Conservation (phyloP, 1,140 invertebrate species). For the Paraescarpia echinospica region DNA sequence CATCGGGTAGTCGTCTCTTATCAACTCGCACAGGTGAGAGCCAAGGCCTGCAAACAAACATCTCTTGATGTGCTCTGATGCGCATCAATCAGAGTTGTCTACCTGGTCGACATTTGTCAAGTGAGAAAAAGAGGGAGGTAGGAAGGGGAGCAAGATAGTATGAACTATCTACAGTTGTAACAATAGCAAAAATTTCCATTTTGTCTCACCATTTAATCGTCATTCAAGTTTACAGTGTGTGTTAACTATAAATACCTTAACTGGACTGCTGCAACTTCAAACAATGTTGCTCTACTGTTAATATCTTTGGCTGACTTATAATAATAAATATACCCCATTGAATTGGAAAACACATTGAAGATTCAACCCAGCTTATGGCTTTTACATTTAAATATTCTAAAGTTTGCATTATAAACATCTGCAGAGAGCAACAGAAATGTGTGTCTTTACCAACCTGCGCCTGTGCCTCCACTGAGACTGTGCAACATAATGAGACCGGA, state of each 20-base stretch:
- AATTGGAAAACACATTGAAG: not conserved
- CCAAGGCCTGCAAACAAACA: constrained; percentile 41
- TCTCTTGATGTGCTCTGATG: not conserved
- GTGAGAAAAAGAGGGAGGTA: not conserved
- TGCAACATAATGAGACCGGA: constrained; percentile 46
- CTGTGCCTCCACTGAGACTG: constrained; percentile 54
- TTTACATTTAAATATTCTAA: not conserved
- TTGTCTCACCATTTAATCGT: not conserved
- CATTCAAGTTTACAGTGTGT: not conserved
- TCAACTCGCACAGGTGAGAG: constrained; percentile 43
- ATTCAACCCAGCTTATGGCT: not conserved
- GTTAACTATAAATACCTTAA: not conserved
- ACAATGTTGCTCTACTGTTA: not conserved
- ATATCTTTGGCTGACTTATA: not conserved
- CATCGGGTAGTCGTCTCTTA: constrained; percentile 49
- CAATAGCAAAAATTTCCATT: not conserved
- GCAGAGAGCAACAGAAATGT: not conserved
- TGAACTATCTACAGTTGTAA: not conserved
- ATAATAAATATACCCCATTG: not conserved
- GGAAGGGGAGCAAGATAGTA: not conserved
- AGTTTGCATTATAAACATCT: not conserved
- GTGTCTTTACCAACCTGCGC: constrained; percentile 39
- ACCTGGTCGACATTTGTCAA: not conserved
- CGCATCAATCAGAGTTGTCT: not conserved
- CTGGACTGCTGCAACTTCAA: not conserved